phyloP scores from a whole-genome alignment of 2,797 vertebrate genomes.

The Danio jaintianensis region DNA sequence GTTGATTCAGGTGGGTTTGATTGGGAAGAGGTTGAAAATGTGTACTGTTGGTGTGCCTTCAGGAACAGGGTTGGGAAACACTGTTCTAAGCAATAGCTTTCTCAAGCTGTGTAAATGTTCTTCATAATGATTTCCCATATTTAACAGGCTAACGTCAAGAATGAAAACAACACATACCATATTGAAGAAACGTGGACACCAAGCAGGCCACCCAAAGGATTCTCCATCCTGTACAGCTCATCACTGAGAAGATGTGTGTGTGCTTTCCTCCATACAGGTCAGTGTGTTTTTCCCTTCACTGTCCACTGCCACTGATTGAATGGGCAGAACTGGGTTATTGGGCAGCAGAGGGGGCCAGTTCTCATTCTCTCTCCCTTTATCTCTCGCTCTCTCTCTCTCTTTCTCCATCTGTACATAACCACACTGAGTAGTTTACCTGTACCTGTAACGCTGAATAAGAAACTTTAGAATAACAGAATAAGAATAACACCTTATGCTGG shows the following conservation, averaged over 20 bases:
- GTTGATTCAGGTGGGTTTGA: too few relatives aligned
- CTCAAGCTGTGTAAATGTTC: background rate
- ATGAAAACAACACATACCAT: conserved; percentile 50
- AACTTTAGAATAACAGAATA: background rate
- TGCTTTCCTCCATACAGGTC: conserved; percentile 45
- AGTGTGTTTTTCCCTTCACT: conserved; percentile 35
- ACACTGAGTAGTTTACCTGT: background rate
- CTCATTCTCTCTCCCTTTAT: conserved; percentile 26
- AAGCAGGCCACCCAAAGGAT: conserved; percentile 52
- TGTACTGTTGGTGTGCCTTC: too few relatives aligned
- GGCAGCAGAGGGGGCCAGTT: conserved; percentile 57
- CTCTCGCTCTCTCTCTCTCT: background rate
- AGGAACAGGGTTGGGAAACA: too few relatives aligned
- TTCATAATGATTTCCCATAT: background rate
- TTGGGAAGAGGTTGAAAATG: too few relatives aligned
- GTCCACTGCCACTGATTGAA: conserved; percentile 59
- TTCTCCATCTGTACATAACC: background rate
- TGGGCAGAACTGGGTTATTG: conserved; percentile 75
- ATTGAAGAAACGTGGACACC: conserved; percentile 40
- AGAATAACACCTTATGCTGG: too few relatives aligned
- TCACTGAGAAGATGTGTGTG: conserved; percentile 46
- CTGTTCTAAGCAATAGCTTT: background rate
- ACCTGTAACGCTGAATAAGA: background rate
- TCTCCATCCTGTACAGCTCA: conserved; percentile 56
- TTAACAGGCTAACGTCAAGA: background rate